Conservation (phyloP, 2,797 vertebrate genomes). For the Gila robusta region DNA sequence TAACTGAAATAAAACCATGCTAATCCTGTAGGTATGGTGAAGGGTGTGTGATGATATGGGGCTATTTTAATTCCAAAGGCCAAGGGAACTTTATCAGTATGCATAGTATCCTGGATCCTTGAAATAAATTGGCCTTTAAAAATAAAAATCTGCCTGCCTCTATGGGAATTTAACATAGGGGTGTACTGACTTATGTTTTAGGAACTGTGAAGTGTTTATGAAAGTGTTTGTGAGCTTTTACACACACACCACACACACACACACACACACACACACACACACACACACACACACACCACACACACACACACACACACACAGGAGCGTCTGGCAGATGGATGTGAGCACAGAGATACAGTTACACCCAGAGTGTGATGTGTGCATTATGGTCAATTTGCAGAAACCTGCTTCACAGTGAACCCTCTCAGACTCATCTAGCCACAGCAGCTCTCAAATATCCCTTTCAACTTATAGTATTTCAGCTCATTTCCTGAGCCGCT, state of each 20-base stretch:
- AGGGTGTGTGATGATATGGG: too few relatives aligned
- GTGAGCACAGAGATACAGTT: conserved; percentile 50
- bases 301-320: neutral
- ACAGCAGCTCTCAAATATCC: conserved; percentile 49
- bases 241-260: neutral
- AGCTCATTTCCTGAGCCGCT: conserved; percentile 32
- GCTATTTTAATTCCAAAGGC: too few relatives aligned
- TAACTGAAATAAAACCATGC: too few relatives aligned
- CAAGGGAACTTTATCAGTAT: too few relatives aligned
- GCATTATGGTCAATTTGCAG: conserved; percentile 60
- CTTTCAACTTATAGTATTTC: conserved; percentile 54
- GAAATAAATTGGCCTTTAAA: too few relatives aligned
- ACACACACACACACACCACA: neutral
- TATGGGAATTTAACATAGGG: too few relatives aligned
- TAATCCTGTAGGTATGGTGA: too few relatives aligned
- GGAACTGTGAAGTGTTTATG: conserved; percentile 13
- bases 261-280: conserved; percentile 25
- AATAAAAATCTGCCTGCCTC: too few relatives aligned
- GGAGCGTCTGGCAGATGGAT: conserved; percentile 54
- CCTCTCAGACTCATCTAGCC: conserved; percentile 36
- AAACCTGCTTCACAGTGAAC: conserved; percentile 51
- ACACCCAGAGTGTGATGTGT: conserved; percentile 49
- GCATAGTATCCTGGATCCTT: too few relatives aligned
- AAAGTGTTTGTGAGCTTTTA: conserved; percentile 28
- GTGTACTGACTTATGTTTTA: neutral